Evolutionary conservation across 2,888 invertebrate genomes (phyloP).

Genomic region (Coenonympha arcania): DNA sequence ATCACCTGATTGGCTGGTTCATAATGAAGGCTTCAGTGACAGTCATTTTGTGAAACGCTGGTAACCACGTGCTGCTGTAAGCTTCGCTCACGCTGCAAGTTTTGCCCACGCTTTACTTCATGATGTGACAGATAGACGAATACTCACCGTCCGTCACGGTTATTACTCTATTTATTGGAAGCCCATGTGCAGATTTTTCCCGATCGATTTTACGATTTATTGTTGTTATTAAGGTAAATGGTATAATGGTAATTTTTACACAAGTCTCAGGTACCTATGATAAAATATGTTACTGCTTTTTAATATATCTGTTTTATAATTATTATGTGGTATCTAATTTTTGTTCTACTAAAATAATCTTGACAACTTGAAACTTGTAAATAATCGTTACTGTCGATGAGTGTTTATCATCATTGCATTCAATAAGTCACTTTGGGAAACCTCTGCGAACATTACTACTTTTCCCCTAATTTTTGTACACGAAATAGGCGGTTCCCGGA

Average conservation of each 20-base stretch:
- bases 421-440: not conserved
- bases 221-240: not conserved
- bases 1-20: too few species aligned
- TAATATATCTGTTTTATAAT: not conserved
- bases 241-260: not conserved
- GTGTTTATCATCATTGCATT: constrained; percentile 1
- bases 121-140: not conserved
- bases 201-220: too few species aligned
- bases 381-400: constrained; percentile 17
- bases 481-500: too few species aligned
- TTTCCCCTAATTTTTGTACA: not conserved
- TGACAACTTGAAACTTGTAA: too few species aligned
- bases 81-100: constrained; percentile 17
- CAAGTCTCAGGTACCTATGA: not conserved
- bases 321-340: not conserved
- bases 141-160: constrained; percentile 19
- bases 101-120: constrained; percentile 16
- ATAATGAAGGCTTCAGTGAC: too few species aligned
- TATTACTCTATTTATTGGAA: not conserved
- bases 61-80: not conserved
- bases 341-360: too few species aligned
- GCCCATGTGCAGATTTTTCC: not conserved
- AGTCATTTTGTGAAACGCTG: not conserved
- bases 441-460: not conserved
- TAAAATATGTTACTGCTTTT: not conserved